Conservation (phyloP, 2,888 invertebrate species). For the Yponomeuta malinellus region DNA sequence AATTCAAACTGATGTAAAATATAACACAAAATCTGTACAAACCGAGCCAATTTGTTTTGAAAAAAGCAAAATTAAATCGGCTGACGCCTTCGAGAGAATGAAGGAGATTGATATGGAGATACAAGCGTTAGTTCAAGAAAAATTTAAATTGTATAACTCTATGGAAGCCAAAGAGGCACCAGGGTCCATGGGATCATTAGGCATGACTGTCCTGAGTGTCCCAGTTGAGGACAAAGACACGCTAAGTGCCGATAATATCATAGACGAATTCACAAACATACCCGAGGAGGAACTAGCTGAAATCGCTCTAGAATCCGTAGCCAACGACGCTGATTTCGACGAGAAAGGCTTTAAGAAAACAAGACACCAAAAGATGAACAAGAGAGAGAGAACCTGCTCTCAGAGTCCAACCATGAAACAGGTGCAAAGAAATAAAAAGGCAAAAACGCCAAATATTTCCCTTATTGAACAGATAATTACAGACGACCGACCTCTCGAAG, state of each 20-base stretch:
- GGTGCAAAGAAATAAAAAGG: conserved; percentile 31
- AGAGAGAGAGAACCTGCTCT: conserved; percentile 34
- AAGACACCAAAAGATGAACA: conserved; percentile 33
- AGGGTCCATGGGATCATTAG: conserved; percentile 47
- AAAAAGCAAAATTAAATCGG: conserved; percentile 30
- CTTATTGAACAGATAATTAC: conserved; percentile 62
- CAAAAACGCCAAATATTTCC: conserved; percentile 56
- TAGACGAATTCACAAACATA: conserved; percentile 55
- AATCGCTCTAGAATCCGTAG: conserved; percentile 51
- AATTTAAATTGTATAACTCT: conserved; percentile 73
- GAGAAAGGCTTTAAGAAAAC: conserved; percentile 29
- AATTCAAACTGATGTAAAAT: conserved; percentile 39
- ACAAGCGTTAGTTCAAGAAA: conserved; percentile 73
- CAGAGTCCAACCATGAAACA: conserved; percentile 33
- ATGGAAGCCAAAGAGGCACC: conserved; percentile 53
- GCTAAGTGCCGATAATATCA: conserved; percentile 46
- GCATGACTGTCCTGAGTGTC: conserved; percentile 62
- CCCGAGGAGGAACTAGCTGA: conserved; percentile 61
- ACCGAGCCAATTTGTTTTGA: conserved; percentile 39
- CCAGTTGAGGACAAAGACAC: conserved; percentile 27
- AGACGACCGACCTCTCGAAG: conserved; percentile 60
- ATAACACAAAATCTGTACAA: conserved; percentile 39
- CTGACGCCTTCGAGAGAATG: conserved; percentile 71
- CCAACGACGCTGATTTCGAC: conserved; percentile 22
- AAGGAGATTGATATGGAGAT: conserved; percentile 77